Percentiles rank a stretch among this genome's conserved stretches.
phyloP scores from a whole-genome alignment of 2,888 invertebrate species.

The Diaprepes abbreviatus region DNA sequence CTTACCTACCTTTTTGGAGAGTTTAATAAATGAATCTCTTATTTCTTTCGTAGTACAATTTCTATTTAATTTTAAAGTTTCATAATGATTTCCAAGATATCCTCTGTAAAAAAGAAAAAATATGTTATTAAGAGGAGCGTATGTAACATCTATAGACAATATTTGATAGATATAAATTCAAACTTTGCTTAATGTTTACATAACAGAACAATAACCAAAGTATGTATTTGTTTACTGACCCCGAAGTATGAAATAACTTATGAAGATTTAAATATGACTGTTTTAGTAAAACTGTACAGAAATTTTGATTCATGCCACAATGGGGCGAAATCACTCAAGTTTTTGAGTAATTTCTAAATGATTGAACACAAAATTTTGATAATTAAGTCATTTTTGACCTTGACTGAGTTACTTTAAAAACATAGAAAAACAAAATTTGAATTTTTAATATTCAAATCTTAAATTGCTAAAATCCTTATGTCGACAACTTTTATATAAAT shows the following conservation, averaged over 20 bases:
- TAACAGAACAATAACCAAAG: slow-evolving; percentile 1
- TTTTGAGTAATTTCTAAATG: no score
- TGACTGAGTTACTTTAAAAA: no score
- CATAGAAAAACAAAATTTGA: no score
- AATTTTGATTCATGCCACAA: slow-evolving; percentile 41
- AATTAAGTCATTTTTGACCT: no score
- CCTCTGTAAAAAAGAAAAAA: slow-evolving; percentile 12
- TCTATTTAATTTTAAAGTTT: slow-evolving; percentile 76
- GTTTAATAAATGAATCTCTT: slow-evolving; percentile 79
- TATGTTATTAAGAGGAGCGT: no score
- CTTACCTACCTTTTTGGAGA: slow-evolving; percentile 82
- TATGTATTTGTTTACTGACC: slow-evolving; percentile 13
- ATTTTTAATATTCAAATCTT: no score
- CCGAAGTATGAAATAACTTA: slow-evolving; percentile 31
- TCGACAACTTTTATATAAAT: no score
- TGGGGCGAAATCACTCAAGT: slow-evolving; percentile 20
- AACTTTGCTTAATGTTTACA: not conserved
- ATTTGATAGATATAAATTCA: no score
- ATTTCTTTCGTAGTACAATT: slow-evolving; percentile 81
- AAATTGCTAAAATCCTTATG: no score
- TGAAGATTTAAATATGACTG: slow-evolving; percentile 1
- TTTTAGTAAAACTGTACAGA: slow-evolving; percentile 24
- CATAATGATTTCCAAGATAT: slow-evolving; percentile 73
- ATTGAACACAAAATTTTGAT: no score
- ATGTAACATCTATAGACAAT: no score